phyloP scores from a whole-genome alignment of 2,797 vertebrate species.

The Eremophila alpestris region DNA sequence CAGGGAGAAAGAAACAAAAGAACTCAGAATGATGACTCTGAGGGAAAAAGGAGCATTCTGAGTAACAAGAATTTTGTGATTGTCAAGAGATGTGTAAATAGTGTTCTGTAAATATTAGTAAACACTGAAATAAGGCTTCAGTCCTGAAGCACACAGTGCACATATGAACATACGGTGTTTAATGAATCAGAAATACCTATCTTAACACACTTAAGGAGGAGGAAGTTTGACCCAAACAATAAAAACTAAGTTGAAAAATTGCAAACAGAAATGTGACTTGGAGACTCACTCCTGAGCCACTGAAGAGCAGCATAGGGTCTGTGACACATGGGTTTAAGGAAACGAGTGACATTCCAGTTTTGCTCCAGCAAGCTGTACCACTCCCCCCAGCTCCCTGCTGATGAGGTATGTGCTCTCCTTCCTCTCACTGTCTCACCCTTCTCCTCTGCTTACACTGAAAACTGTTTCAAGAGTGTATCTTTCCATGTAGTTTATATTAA shows the following conservation, averaged over 20 bases:
- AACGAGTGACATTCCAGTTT: background rate
- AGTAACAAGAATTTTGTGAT: background rate
- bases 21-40: background rate
- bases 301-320: background rate
- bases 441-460: background rate
- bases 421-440: background rate
- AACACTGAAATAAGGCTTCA: background rate
- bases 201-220: background rate
- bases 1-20: background rate
- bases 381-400: background rate
- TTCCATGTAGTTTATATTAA: background rate
- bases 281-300: background rate
- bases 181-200: background rate
- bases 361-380: background rate
- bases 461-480: background rate
- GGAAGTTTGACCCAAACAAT: background rate
- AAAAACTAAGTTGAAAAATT: background rate
- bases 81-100: background rate
- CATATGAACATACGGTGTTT: background rate
- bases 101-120: conserved; percentile 1
- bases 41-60: background rate
- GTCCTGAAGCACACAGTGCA: background rate
- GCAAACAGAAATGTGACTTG: background rate
- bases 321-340: background rate
- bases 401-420: background rate